phyloP scores from a whole-genome alignment of 2,113 vertebrate genomes.

The Erpornis zantholeuca region DNA sequence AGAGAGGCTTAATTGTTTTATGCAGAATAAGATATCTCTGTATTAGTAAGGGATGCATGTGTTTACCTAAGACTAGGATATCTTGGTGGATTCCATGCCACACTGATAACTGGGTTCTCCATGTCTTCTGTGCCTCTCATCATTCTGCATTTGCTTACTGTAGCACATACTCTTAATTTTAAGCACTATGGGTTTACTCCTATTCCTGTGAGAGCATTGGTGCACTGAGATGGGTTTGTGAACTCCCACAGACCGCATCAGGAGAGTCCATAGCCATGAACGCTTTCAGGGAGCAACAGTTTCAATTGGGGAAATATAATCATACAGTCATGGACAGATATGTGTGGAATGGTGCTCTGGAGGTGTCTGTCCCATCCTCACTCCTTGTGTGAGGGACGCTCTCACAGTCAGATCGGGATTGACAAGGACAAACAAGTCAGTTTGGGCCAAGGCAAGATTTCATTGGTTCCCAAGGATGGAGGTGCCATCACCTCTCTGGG shows the following conservation, averaged over 20 bases:
- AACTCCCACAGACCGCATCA: not conserved
- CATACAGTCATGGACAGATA: not conserved
- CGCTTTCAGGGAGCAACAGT: not conserved
- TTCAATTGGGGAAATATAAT: not conserved
- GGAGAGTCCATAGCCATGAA: not conserved
- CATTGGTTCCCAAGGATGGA: not conserved
- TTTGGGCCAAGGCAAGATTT: not conserved
- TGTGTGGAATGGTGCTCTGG: not conserved
- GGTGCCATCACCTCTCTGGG: not conserved
- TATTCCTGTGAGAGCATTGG: not conserved
- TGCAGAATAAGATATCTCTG: not conserved
- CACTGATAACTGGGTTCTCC: not conserved
- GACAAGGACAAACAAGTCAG: too few relatives aligned
- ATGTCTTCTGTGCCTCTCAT: not conserved
- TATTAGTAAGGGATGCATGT: not conserved
- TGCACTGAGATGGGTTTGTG: not conserved
- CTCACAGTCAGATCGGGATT: not conserved
- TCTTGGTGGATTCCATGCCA: not conserved
- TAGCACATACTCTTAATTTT: not conserved
- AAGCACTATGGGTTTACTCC: not conserved
- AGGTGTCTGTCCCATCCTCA: not conserved
- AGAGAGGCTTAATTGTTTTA: not conserved
- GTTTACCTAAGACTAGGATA: not conserved
- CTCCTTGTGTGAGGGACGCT: not conserved
- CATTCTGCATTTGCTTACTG: not conserved